A percentile compares a stretch with the other conserved stretches of the same genome.
These are phyloP conservation scores for Lottia scabra DNA, from an alignment of 2,888 invertebrate genomes.

Conservation along the genomic window DNA sequence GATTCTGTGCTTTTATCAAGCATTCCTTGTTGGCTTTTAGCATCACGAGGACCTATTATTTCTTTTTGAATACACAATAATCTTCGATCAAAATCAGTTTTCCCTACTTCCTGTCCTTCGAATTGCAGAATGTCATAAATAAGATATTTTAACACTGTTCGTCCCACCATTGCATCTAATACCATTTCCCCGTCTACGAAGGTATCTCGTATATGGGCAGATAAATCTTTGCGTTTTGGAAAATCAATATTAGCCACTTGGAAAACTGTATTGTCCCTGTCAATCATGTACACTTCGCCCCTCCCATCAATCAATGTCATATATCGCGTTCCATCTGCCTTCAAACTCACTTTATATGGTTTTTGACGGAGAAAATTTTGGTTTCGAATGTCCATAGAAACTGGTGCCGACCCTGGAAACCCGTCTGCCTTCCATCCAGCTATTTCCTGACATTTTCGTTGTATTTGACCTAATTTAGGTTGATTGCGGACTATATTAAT, in stretches of 20 bases:
- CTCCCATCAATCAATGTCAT: constrained; percentile 94
- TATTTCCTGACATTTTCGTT: constrained; percentile 81
- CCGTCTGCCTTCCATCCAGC: constrained; percentile 82
- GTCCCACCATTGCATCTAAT: constrained; percentile 82
- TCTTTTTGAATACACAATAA: constrained; percentile 79
- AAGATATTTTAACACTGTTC: constrained; percentile 83
- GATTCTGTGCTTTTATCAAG: constrained; percentile 88
- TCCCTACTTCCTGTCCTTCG: constrained; percentile 82
- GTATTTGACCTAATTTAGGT: constrained; percentile 76
- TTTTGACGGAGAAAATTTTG: constrained; percentile 80
- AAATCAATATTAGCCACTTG: constrained; percentile 85
- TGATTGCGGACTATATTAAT: constrained; percentile 80
- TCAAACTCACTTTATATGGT: constrained; percentile 98
- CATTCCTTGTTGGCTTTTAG: constrained; percentile 82
- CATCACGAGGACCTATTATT: constrained; percentile 74
- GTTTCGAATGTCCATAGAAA: constrained; percentile 92
- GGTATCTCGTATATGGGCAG: constrained; percentile 82
- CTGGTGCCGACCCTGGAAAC: constrained; percentile 97
- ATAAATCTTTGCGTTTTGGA: constrained; percentile 80
- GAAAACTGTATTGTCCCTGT: constrained; percentile 92
- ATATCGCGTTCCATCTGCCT: constrained; percentile 98
- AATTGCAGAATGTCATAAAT: constrained; percentile 94
- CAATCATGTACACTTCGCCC: constrained; percentile 90
- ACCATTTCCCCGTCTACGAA: constrained; percentile 98
- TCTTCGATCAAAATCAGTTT: constrained; percentile 82